Evolutionary conservation across 2,113 vertebrate genomes (phyloP), one percentile per base, ranked within the genome.

Genomic region (Turdus rufiventris): DNA sequence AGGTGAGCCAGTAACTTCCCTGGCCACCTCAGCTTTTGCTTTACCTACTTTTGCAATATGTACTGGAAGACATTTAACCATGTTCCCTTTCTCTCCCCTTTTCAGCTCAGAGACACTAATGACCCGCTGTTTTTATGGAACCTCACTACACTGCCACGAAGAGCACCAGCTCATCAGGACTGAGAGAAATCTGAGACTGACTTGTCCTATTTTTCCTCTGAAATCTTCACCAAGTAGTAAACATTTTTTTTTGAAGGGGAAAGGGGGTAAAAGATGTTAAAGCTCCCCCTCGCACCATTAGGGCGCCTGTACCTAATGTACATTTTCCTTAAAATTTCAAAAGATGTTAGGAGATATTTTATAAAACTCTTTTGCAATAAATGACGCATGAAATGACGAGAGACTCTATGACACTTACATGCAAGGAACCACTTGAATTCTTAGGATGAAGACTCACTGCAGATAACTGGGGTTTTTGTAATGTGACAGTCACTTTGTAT

Each of bases 61-160:
- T 88, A 31, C 85, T 94, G 85, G 85, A 96, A 96, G 94, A 28
- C 75, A 47, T 95, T 96, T 97, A 98, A 98, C 95, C 89, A 12
- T 93, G 94, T 91, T 96, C 94, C 91, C 96, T 90, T 97, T 97
- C 96, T 96, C 96, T 96, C 95, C 98, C 91, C 97, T 98, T 98
- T 98, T 96, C 98, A 99, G 99, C 97, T 96, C 98, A 95, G 97
- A 99, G 97, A 97, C 98, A 96, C 97, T 99, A 98, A 98, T 98
- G 97, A 98, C 93, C 97, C 96, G 98, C 98, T 98, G 98, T 98
- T 97, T 94, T 97, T 98, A 93, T 85, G 96, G 97, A 96, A 97
- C 91, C 97, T 96, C 95, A 93, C 91, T 96, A 94, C 96, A 98
- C 97, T 93, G 97, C 98, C 97, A 98, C 94, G 93, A 97, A 97